phyloP scores from a whole-genome alignment of 2,888 invertebrate genomes.

The Mesopsocus fuscifrons region DNA sequence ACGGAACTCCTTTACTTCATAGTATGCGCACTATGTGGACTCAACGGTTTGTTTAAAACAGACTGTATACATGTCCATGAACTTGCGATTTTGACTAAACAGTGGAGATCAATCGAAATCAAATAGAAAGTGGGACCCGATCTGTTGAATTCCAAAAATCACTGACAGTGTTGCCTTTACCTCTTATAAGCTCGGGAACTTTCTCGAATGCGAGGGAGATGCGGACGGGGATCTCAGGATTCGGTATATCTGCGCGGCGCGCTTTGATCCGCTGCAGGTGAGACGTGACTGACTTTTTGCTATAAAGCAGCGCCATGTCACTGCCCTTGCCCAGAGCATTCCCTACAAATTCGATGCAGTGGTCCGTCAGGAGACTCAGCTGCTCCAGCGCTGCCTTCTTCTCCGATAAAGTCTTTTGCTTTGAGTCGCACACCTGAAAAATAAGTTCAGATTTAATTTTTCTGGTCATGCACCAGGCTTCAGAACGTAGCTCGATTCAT shows the following conservation, averaged over 20 bases:
- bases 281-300: constrained; percentile 53
- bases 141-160: too few species aligned
- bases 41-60: too few species aligned
- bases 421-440: constrained; percentile 38
- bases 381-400: constrained; percentile 69
- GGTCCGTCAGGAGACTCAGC: constrained; percentile 67
- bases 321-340: constrained; percentile 59
- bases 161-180: too few species aligned
- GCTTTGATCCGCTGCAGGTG: constrained; percentile 67
- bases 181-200: constrained; percentile 59
- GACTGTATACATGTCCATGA: too few species aligned
- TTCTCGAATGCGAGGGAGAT: constrained; percentile 63
- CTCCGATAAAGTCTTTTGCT: constrained; percentile 60
- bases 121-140: too few species aligned
- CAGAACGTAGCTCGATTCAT: too few species aligned
- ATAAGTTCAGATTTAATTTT: background rate
- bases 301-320: constrained; percentile 66
- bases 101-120: too few species aligned
- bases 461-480: too few species aligned
- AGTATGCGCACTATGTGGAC: too few species aligned
- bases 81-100: too few species aligned
- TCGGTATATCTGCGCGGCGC: constrained; percentile 69
- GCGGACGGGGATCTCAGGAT: constrained; percentile 73
- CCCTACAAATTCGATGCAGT: constrained; percentile 70
- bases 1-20: too few species aligned